These are phyloP conservation scores for Octodonta nipae DNA, from an alignment of 2,888 invertebrate genomes.

Conservation along the genomic window DNA sequence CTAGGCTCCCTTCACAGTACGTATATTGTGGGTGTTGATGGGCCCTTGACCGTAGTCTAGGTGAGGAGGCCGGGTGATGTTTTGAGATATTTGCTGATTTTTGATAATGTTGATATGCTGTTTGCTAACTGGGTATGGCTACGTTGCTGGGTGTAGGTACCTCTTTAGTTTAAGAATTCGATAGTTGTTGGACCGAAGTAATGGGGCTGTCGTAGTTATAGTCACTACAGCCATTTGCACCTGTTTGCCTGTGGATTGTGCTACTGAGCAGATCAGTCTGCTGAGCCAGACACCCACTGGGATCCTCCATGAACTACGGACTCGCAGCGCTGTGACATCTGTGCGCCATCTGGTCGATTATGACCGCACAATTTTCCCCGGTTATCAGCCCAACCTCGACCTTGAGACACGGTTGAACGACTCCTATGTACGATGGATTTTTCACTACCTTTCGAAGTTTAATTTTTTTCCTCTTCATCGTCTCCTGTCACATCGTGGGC, in stretches of 20 bases:
- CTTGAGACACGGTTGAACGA: conserved; percentile 40
- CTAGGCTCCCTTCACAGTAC: conserved; percentile 44
- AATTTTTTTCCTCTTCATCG: conserved; percentile 44
- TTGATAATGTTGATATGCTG: conserved; percentile 20
- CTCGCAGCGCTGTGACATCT: conserved; percentile 30
- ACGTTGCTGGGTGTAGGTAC: conserved; percentile 36
- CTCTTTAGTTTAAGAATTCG: conserved; percentile 28
- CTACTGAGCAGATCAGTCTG: conserved; percentile 77
- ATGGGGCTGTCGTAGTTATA: conserved; percentile 30
- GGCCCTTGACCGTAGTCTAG: conserved; percentile 16
- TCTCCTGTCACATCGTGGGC: conserved; percentile 42
- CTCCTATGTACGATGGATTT: conserved; percentile 40
- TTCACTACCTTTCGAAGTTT: conserved; percentile 41
- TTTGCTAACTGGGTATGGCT: conserved; percentile 23
- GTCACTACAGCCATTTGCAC: conserved; percentile 27
- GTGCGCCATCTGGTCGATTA: conserved; percentile 27
- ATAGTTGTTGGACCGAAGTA: conserved; percentile 21
- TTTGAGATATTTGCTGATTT: conserved; percentile 18
- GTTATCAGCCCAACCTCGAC: conserved; percentile 45
- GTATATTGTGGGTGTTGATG: conserved; percentile 24
- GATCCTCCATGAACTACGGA: conserved; percentile 83
- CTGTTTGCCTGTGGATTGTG: conserved; percentile 58
- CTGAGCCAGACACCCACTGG: conserved; percentile 79
- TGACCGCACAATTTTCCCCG: conserved; percentile 32
- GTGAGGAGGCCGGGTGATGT: conserved; percentile 15